Base-by-base conservation (phyloP, 2,888 invertebrate species). In the Ormia ochracea region DNA sequence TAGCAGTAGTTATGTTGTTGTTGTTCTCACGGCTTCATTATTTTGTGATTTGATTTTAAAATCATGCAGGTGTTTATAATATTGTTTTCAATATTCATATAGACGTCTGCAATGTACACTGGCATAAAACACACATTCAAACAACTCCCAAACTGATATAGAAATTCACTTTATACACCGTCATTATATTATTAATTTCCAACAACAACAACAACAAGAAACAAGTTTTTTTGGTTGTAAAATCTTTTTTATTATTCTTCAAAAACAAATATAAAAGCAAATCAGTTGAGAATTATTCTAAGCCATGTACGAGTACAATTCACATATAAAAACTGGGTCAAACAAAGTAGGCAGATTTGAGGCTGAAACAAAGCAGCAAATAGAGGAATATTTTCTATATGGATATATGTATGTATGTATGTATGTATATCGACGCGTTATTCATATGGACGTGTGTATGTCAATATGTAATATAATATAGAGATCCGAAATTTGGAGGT, bases 61-160 rank as follows among this genome's bases (percentile, higher is more conserved):
- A 86, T 85, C 85, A 84, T 87, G 86, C 86, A 86, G 86, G 88
- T 88, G 87, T 87, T 86, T 86, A 86, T 86, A 87, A 86, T 85
- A 85, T 85, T 86, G 86, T 86, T 82, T 82, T 78, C 82, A 82
- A 81, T 83, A 82, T 74, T 74, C 74, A 73, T 78, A 56, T 36
- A 72, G 48, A 69, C 68, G 41, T 63, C 58, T 63, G 65, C 45
- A 38, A 45, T 59, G 28, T 26, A 43, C 33, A 54, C 52, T 54
- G 58, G 45, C 72, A 54, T n/a, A 19, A 17, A 41, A 21, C 19
- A 26, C 23, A 28, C 48, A 28, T 43, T n/a, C n/a, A n/a, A n/a
- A n/a, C 61, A 50, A 63, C 43, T 50, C 33, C 56, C 54, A 43
- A 36, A 48, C 21, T 33, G 4, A 31, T 7, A 14, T 19, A 36